A percentile compares a stretch with the other conserved stretches of the same genome.
Evolutionary conservation across 2,113 vertebrate genomes (phyloP).

Genomic region (Ramphastos sulfuratus): DNA sequence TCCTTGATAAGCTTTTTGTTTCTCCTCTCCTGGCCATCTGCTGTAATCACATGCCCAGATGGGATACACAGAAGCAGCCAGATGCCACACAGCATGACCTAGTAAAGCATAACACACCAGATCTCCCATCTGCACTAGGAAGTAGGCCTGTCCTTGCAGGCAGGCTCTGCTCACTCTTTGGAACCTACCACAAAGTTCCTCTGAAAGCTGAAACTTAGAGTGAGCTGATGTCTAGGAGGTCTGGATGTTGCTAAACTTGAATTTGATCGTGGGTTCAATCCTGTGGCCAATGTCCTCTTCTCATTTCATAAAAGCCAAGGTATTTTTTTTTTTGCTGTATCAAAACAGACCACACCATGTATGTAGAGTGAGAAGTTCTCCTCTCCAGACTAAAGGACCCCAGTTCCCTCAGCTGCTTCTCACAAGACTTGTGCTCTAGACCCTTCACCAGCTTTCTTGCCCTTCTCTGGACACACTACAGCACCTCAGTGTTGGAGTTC

Average conservation of each 20-base stretch:
- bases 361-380: background rate
- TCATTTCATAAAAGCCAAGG: background rate
- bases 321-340: background rate
- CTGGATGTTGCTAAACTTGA: background rate
- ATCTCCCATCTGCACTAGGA: background rate
- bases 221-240: accelerated
- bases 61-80: background rate
- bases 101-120: background rate
- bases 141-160: background rate
- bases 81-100: background rate
- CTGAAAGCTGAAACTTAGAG: background rate
- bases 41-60: background rate
- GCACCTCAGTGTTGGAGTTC: too few species aligned
- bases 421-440: too few species aligned
- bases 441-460: too few species aligned
- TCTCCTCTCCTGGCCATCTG: background rate
- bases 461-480: too few species aligned
- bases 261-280: background rate
- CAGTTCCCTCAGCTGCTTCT: too few species aligned
- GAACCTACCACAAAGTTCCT: background rate
- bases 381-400: too few species aligned
- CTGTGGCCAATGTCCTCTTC: background rate
- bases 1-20: background rate
- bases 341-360: background rate
- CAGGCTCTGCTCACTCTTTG: background rate